Evolutionary conservation across 2,888 invertebrate species (phyloP).

Genomic region (Amiota minor): DNA sequence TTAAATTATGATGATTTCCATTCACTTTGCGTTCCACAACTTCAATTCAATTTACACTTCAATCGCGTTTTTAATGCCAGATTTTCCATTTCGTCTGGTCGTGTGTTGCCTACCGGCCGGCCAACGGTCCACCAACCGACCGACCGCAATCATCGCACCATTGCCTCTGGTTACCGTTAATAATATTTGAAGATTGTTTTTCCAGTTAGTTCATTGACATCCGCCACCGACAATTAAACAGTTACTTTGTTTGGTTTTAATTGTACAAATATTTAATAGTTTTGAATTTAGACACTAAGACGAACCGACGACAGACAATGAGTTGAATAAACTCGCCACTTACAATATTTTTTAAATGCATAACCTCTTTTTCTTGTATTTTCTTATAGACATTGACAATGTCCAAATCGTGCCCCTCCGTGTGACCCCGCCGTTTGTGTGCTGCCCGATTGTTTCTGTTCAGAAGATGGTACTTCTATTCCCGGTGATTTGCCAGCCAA

Average conservation of each 20-base stretch:
- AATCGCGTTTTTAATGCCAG: slow-evolving; percentile 36
- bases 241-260: slow-evolving; percentile 38
- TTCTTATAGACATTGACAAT: slow-evolving; percentile 87
- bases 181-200: slow-evolving; percentile 42
- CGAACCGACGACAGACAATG: slow-evolving; percentile 25
- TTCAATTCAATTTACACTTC: slow-evolving; percentile 28
- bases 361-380: neutral
- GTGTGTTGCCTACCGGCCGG: neutral
- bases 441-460: slow-evolving; percentile 94
- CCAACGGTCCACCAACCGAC: too few relatives aligned
- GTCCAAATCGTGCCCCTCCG: slow-evolving; percentile 92
- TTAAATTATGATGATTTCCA: slow-evolving; percentile 45
- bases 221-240: slow-evolving; percentile 5
- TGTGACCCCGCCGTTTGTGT: slow-evolving; percentile 90
- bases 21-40: slow-evolving; percentile 58
- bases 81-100: slow-evolving; percentile 46
- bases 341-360: slow-evolving; percentile 7
- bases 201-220: slow-evolving; percentile 46
- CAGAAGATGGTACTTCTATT: slow-evolving; percentile 90
- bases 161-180: neutral
- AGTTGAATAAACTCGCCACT: slow-evolving; percentile 54
- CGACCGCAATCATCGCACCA: too few relatives aligned
- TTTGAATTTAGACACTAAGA: slow-evolving; percentile 40
- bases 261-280: slow-evolving; percentile 53
- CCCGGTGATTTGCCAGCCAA: slow-evolving; percentile 88